Evolutionary conservation across 2,113 vertebrate genomes (phyloP).

Genomic region (Varanus komodoensis): DNA sequence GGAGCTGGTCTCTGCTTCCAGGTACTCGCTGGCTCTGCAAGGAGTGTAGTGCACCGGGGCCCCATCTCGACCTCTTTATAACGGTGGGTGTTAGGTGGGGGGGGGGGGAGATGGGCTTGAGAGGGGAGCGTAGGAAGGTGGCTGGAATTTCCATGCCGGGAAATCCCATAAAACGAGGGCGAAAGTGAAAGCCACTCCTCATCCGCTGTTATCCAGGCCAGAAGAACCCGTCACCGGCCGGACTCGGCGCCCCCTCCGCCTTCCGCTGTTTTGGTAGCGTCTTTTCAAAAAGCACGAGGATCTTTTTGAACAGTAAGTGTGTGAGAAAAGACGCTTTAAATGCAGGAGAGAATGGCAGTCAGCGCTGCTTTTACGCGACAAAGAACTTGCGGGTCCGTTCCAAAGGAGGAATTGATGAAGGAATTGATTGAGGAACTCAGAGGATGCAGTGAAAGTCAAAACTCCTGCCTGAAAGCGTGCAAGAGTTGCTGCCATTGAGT

Average conservation of each 20-base stretch:
- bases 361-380: too few relatives aligned
- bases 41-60: rapidly evolving
- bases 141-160: conserved; percentile 53
- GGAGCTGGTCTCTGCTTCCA: background rate
- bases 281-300: background rate
- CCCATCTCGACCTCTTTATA: conserved; percentile 47
- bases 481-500: too few relatives aligned
- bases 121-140: background rate
- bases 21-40: background rate
- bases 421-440: too few relatives aligned
- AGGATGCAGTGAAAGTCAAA: background rate
- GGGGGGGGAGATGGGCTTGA: background rate
- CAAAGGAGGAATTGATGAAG: background rate
- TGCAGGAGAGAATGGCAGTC: background rate
- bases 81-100: background rate
- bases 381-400: background rate
- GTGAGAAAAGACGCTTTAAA: background rate
- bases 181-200: rapidly evolving
- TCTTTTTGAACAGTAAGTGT: background rate
- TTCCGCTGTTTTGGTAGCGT: rapidly evolving
- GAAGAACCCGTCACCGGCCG: background rate
- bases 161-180: conserved; percentile 21
- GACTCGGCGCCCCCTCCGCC: conserved; percentile 63
- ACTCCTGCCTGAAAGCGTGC: too few relatives aligned
- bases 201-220: background rate